Evolutionary conservation across 2,888 invertebrate species (phyloP).

Genomic region (Cabera pusaria): DNA sequence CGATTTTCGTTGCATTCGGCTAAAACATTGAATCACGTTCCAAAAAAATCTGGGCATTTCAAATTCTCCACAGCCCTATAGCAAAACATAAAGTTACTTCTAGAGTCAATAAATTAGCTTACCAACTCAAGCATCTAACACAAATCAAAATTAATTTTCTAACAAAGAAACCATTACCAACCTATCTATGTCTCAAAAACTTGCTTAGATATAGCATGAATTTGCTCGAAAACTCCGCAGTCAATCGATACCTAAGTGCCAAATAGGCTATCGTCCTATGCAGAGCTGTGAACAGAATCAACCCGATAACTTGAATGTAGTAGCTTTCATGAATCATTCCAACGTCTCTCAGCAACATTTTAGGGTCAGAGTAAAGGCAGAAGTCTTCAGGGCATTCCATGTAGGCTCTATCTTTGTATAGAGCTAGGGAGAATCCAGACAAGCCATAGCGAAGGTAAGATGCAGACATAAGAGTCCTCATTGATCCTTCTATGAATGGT

Average conservation of each 20-base stretch:
- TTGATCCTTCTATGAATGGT: constrained; percentile 72
- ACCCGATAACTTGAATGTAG: constrained; percentile 79
- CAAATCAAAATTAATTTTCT: no score
- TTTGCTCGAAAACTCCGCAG: constrained; percentile 80
- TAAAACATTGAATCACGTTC: no score
- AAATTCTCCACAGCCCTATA: no score
- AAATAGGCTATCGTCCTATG: constrained; percentile 81
- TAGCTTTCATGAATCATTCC: constrained; percentile 82
- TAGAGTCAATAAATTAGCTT: no score
- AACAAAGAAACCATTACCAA: neutral
- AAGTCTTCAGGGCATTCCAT: constrained; percentile 84
- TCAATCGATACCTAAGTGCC: constrained; percentile 82
- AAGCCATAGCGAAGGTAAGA: constrained; percentile 88
- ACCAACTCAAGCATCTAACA: no score
- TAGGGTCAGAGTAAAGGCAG: constrained; percentile 83
- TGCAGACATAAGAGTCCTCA: constrained; percentile 80
- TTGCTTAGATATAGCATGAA: constrained; percentile 81
- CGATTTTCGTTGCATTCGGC: no score
- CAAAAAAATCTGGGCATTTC: no score
- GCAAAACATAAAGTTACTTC: no score
- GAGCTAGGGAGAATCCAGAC: constrained; percentile 82
- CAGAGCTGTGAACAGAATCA: constrained; percentile 81
- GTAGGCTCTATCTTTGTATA: constrained; percentile 83
- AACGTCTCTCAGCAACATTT: constrained; percentile 85
- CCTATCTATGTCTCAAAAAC: constrained; percentile 76